Conservation (phyloP, 2,797 vertebrate genomes). For the Pelochelys cantorii region DNA sequence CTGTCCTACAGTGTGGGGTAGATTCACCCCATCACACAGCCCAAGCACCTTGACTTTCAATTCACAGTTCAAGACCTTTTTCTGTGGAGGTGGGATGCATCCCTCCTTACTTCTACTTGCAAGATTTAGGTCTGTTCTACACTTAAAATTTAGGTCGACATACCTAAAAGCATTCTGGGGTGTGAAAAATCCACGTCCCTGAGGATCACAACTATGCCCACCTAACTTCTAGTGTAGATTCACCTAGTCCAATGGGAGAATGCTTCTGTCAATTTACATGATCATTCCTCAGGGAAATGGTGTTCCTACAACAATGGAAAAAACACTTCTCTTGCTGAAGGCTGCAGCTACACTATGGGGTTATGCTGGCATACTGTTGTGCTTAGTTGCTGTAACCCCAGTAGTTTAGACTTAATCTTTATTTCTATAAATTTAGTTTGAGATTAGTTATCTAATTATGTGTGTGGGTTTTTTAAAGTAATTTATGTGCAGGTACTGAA, state of each 20-base stretch:
- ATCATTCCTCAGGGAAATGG: not conserved
- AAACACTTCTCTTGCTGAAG: not conserved
- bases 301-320: not conserved
- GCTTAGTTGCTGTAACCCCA: not conserved
- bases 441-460: slow-evolving; percentile 22
- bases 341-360: not conserved
- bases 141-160: not conserved
- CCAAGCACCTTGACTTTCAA: slow-evolving; percentile 49
- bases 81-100: not conserved
- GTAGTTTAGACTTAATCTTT: not conserved
- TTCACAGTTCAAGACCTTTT: slow-evolving; percentile 24
- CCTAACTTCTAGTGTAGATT: accelerated
- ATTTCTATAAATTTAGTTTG: slow-evolving; percentile 43
- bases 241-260: not conserved
- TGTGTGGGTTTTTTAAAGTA: slow-evolving; percentile 36
- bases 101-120: not conserved
- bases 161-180: not conserved
- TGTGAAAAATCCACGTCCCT: not conserved
- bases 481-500: slow-evolving; percentile 33
- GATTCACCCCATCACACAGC: too few species aligned
- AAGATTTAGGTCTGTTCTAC: not conserved
- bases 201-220: not conserved
- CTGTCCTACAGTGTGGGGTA: too few species aligned
- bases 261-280: not conserved
- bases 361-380: not conserved